These are phyloP conservation scores for Indicator indicator DNA, from an alignment of 2,113 vertebrate species.

Conservation along the genomic window DNA sequence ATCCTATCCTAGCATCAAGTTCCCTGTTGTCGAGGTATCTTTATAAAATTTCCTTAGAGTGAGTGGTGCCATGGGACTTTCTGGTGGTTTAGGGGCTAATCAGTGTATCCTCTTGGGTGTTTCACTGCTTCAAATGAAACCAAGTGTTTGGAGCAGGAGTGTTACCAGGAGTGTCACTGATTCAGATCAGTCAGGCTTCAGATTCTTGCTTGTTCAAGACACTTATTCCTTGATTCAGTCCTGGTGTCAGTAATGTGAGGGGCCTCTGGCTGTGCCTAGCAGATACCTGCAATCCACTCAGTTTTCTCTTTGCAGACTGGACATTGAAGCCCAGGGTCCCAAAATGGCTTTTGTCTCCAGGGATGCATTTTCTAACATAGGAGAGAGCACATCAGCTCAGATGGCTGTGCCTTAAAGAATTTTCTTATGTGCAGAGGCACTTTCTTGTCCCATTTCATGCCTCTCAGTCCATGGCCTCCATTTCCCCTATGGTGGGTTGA, in stretches of 20 bases:
- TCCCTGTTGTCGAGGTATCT: background rate
- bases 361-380: background rate
- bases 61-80: background rate
- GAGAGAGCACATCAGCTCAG: background rate
- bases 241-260: background rate
- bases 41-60: background rate
- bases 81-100: background rate
- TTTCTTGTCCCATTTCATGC: background rate
- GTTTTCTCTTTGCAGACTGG: background rate
- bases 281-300: background rate
- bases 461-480: background rate
- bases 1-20: background rate
- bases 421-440: background rate
- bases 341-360: background rate
- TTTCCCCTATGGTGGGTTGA: background rate
- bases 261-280: background rate
- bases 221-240: background rate
- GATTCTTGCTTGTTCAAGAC: background rate
- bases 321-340: background rate
- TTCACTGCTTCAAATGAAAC: background rate
- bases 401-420: background rate
- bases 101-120: accelerated
- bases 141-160: background rate
- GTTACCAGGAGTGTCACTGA: background rate
- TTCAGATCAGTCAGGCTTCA: background rate